Evolutionary conservation across 2,113 vertebrate genomes (phyloP).

Genomic region (Arenaria interpres): DNA sequence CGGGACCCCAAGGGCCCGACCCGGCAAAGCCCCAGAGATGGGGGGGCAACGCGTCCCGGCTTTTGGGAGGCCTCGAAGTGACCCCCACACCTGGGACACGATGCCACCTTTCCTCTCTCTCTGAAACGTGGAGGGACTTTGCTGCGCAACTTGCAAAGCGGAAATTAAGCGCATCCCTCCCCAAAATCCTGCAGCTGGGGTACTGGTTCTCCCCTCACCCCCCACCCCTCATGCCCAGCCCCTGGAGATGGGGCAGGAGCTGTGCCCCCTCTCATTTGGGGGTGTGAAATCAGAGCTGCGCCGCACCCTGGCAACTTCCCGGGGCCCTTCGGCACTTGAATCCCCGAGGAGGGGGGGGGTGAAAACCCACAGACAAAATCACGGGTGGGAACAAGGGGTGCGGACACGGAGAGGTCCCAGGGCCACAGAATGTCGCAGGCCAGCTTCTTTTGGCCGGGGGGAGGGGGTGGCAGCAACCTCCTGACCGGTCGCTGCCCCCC

Average conservation of each 20-base stretch:
- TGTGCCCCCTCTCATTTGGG: neutral
- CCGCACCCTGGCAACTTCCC: neutral
- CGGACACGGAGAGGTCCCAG: neutral
- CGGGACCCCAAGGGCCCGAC: neutral
- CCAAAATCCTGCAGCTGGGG: neutral
- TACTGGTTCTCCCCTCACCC: neutral
- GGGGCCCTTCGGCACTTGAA: neutral
- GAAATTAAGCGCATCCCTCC: neutral
- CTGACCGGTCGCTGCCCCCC: too few relatives aligned
- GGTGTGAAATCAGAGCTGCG: neutral
- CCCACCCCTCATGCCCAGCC: neutral
- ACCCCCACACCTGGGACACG: neutral
- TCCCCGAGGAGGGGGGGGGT: neutral
- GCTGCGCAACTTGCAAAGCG: neutral
- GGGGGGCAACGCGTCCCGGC: neutral
- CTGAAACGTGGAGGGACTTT: neutral
- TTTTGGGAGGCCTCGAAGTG: neutral
- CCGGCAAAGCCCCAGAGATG: too few relatives aligned
- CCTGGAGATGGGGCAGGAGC: neutral
- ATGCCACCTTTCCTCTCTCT: neutral
- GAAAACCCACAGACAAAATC: too few relatives aligned
- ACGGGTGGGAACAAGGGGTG: neutral
- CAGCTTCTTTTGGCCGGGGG: neutral
- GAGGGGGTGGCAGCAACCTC: neutral
- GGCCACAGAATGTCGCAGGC: neutral